Evolutionary conservation across 2,888 invertebrate genomes (phyloP), one percentile per base, ranked within the genome.

Genomic region (Drosophila affinis): DNA sequence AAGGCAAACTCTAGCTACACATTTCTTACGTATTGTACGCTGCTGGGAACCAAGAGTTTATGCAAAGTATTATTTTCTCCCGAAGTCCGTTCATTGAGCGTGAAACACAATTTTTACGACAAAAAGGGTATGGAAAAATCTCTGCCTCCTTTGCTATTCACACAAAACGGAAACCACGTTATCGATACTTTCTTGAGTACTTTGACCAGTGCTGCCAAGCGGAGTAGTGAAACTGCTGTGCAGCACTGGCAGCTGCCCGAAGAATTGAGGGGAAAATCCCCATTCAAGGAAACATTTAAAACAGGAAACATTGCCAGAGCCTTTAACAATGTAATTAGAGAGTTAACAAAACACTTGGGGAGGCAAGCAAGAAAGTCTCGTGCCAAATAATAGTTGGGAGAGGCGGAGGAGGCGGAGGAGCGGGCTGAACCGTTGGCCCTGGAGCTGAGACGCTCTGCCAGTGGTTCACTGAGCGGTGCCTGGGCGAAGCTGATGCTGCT

Each of bases 381-480:
- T n/a, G n/a, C n/a, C n/a, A n/a, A n/a, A n/a, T n/a, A n/a, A n/a
- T n/a, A n/a, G n/a, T n/a, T n/a, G n/a, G n/a, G n/a, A n/a, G 27
- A 7, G 60, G 58, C 62, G 32, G 54, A 47, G 10, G 71, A 47
- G 14, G 63, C 81, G 86, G 24, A 64, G 32, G 54, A 62, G 29
- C 65, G 51, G 9, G 69, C 49, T n/a, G 63, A 52, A 56, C 79
- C 81, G 86, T 81, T 86, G 12, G 61, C 75, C 21, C 72, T 63
- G 47, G 67, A 57, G 34, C 10, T 5, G 34, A 82, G 47, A 27
- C 87, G 83, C 32, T 85, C 86, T 10, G 79, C 79, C 27, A 84
- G 76, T 9, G 85, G 67, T 29, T 87, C 83, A 71, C 81, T 87
- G n/a, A 83, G 58, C 58, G 83, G 81, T 39, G 82, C 79, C 64